phyloP scores from a whole-genome alignment of 2,888 invertebrate genomes.

The Drosophila ustulata region DNA sequence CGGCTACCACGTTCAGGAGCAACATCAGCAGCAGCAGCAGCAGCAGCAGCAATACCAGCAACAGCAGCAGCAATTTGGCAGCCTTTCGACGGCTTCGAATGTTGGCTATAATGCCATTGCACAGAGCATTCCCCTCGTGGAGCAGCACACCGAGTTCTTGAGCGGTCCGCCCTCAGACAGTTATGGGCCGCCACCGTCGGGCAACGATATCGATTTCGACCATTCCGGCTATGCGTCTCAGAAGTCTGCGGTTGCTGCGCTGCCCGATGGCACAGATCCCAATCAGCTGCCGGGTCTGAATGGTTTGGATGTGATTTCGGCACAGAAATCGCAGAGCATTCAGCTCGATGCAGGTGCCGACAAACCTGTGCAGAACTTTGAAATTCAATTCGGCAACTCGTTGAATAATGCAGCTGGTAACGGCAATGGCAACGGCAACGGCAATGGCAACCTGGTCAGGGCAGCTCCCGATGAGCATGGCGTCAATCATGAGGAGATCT shows the following conservation, averaged over 20 bases:
- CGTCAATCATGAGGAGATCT: conserved; percentile 90
- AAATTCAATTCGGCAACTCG: conserved; percentile 89
- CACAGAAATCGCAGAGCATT: conserved; percentile 83
- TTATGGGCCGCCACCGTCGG: conserved; percentile 80
- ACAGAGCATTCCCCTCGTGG: conserved; percentile 80
- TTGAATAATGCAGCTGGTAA: conserved; percentile 37
- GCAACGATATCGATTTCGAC: conserved; percentile 76
- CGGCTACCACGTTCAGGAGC: conserved; percentile 66
- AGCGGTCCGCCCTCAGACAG: conserved; percentile 63
- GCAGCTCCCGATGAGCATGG: conserved; percentile 38
- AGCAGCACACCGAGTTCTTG: conserved; percentile 80
- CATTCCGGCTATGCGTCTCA: conserved; percentile 82
- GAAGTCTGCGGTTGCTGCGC: conserved; percentile 69
- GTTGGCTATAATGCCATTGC: conserved; percentile 72
- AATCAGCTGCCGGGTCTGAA: conserved; percentile 81
- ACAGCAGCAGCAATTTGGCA: conserved; percentile 57
- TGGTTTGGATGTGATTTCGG: conserved; percentile 82
- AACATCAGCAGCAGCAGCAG: conserved; percentile 36
- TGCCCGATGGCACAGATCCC: conserved; percentile 76
- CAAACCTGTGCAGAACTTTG: conserved; percentile 88
- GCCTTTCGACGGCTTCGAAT: conserved; percentile 53
- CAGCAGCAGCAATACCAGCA: conserved; percentile 56
- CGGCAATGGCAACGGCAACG: background rate
- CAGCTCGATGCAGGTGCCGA: conserved; percentile 73
- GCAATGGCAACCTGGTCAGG: background rate